phyloP scores from a whole-genome alignment of 1,140 invertebrate genomes.

The Trachelipus rathkii region DNA sequence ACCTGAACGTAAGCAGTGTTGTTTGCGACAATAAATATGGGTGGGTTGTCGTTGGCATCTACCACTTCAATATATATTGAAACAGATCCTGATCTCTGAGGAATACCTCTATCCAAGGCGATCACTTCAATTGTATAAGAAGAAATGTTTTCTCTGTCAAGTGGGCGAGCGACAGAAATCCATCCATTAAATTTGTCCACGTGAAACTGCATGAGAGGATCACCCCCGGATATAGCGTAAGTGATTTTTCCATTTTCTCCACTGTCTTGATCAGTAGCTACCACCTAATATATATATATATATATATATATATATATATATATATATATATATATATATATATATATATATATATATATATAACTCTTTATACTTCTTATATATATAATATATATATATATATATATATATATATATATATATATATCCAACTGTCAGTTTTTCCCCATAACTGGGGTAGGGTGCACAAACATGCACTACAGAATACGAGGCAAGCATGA shows the following conservation, averaged over 20 bases:
- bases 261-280: conserved; percentile 75
- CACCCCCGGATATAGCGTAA: conserved; percentile 74
- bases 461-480: too few species aligned
- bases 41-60: conserved; percentile 86
- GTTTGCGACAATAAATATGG: conserved; percentile 69
- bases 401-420: too few species aligned
- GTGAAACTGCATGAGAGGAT: conserved; percentile 69
- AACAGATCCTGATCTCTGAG: conserved; percentile 67
- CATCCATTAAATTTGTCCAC: conserved; percentile 75
- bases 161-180: conserved; percentile 64
- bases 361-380: too few species aligned
- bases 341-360: conserved; percentile 13
- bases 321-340: conserved; percentile 24
- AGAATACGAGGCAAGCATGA: too few species aligned
- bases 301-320: conserved; percentile 20
- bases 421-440: too few species aligned
- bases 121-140: conserved; percentile 72
- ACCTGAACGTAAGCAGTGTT: conserved; percentile 72
- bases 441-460: too few species aligned
- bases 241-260: conserved; percentile 69
- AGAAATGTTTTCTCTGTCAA: conserved; percentile 78
- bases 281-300: conserved; percentile 52
- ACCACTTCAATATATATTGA: conserved; percentile 73
- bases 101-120: conserved; percentile 72
- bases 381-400: too few species aligned